phyloP scores from a whole-genome alignment of 2,888 invertebrate genomes.

The Megalurothrips usitatus region DNA sequence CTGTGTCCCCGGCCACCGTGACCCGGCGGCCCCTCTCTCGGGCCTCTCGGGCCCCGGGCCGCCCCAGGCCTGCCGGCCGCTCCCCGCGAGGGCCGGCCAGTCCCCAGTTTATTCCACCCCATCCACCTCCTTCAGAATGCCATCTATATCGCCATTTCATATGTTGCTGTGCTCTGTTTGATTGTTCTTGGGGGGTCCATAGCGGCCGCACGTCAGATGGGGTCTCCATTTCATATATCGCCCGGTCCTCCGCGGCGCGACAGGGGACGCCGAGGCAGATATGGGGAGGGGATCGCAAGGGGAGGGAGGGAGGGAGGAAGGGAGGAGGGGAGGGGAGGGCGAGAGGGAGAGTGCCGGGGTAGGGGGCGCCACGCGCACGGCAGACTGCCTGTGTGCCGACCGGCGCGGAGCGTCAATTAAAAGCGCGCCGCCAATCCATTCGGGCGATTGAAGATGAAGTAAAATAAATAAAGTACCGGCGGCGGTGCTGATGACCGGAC shows the following conservation, averaged over 20 bases:
- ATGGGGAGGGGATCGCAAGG: background rate
- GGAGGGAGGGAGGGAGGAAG: background rate
- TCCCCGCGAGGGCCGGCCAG: background rate
- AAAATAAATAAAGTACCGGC: background rate
- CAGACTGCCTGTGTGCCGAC: too few species aligned
- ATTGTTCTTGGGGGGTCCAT: background rate
- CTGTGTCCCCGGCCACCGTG: too few species aligned
- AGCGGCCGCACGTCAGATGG: background rate
- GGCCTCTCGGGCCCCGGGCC: too few species aligned
- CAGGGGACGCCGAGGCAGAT: background rate
- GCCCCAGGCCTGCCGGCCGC: background rate
- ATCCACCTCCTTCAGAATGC: constrained; percentile 4
- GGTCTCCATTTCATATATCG: constrained; percentile 17
- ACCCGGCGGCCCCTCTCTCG: too few species aligned
- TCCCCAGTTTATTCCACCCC: background rate
- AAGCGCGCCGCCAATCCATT: background rate
- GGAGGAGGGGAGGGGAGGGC: background rate
- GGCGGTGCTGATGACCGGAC: background rate
- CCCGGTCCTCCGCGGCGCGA: background rate
- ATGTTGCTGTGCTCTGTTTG: constrained; percentile 21
- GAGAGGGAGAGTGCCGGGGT: background rate
- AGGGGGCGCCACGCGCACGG: background rate
- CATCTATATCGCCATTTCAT: constrained; percentile 11
- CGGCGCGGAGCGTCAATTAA: background rate
- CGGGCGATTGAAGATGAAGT: background rate